A percentile compares a stretch with the other conserved stretches of the same genome.
Conservation (phyloP, 2,113 vertebrate species). For the Laticauda laticaudata region DNA sequence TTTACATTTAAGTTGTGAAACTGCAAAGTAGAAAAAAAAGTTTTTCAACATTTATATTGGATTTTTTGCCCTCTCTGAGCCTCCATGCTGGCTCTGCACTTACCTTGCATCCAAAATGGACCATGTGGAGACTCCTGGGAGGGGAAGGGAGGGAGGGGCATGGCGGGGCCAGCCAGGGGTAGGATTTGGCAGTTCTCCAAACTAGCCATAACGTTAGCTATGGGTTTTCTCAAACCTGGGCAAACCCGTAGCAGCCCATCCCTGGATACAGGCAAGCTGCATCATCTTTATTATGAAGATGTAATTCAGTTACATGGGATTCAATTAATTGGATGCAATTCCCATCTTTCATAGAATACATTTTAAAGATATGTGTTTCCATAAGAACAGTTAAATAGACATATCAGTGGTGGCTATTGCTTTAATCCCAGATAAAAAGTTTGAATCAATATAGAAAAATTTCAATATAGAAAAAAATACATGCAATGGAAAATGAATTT, state of each 20-base stretch:
- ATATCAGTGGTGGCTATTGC: background rate
- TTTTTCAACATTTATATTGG: background rate
- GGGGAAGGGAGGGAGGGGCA: no score
- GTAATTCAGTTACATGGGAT: background rate
- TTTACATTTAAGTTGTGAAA: background rate
- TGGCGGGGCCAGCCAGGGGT: no score
- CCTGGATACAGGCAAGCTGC: background rate
- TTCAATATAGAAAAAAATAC: background rate
- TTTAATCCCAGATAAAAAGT: background rate
- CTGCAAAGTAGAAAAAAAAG: background rate
- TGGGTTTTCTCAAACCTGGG: no score
- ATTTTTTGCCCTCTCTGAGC: no score
- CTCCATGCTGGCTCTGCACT: no score
- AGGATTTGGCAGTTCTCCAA: no score
- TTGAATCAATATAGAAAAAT: no score
- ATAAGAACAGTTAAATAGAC: background rate
- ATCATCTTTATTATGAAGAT: background rate
- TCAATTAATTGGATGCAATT: background rate
- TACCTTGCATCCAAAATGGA: no score
- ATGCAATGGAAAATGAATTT: background rate
- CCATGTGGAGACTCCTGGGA: no score
- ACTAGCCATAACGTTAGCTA: no score
- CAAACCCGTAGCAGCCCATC: no score
- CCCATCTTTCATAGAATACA: background rate
- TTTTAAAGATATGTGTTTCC: accelerated